Percentiles rank a stretch among this genome's conserved stretches.
These are phyloP conservation scores for Drosophila mayri DNA, from an alignment of 1,140 invertebrate species.

Conservation along the genomic window DNA sequence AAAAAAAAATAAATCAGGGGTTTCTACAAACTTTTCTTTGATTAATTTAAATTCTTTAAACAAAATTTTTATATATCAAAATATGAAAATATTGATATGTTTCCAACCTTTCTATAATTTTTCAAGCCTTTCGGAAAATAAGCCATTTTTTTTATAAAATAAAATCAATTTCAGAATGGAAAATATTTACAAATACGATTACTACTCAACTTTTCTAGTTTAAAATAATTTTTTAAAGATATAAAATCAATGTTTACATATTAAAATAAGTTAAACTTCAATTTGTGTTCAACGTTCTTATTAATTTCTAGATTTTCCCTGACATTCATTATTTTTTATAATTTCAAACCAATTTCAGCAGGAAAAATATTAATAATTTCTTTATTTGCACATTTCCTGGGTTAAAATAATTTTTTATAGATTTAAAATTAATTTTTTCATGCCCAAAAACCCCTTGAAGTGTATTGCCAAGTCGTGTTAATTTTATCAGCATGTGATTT, in stretches of 20 bases:
- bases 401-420: neutral
- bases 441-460: neutral
- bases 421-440: neutral
- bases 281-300: too few relatives aligned
- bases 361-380: neutral
- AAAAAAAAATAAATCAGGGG: neutral
- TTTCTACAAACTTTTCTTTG: neutral
- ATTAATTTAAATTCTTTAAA: neutral
- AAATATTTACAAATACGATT: too few relatives aligned
- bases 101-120: too few relatives aligned
- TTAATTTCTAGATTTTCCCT: too few relatives aligned
- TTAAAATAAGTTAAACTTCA: accelerated
- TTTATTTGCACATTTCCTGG: neutral
- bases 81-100: too few relatives aligned
- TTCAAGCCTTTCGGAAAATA: too few relatives aligned
- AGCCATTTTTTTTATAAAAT: too few relatives aligned
- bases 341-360: too few relatives aligned
- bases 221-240: neutral
- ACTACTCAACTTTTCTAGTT: too few relatives aligned
- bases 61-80: too few relatives aligned
- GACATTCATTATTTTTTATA: too few relatives aligned
- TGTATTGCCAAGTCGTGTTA: neutral
- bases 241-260: neutral
- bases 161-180: too few relatives aligned
- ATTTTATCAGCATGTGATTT: neutral